A percentile compares a stretch with the other conserved stretches of the same genome.
Conservation (phyloP, 2,113 vertebrate species). For the Forbesichthys papilliferus region DNA sequence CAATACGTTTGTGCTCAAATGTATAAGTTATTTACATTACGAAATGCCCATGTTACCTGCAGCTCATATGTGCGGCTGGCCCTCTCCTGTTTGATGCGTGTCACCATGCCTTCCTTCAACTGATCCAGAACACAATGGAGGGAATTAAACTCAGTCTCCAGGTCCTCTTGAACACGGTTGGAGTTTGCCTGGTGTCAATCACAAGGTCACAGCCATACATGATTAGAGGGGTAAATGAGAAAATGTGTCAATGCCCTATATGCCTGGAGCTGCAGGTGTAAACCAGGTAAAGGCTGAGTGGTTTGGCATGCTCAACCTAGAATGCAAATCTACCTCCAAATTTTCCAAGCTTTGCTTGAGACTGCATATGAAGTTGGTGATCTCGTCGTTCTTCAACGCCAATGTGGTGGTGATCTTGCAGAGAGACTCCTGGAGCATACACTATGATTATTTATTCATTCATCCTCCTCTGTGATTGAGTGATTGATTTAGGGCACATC, state of each 20-base stretch:
- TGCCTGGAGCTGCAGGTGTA: too few species aligned
- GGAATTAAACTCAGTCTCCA: conserved; percentile 86
- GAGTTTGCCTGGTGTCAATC: conserved; percentile 80
- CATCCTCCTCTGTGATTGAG: too few species aligned
- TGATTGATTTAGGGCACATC: too few species aligned
- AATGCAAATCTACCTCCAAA: conserved; percentile 77
- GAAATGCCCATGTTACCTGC: conserved; percentile 72
- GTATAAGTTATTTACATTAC: background rate
- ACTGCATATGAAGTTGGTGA: conserved; percentile 89
- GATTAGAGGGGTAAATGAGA: too few species aligned
- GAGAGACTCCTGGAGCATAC: conserved; percentile 81
- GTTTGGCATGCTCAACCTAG: background rate
- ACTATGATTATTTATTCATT: background rate
- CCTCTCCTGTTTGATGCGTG: conserved; percentile 91
- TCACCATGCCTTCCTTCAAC: conserved; percentile 90
- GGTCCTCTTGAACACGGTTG: conserved; percentile 82
- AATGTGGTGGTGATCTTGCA: conserved; percentile 89
- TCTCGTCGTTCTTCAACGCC: conserved; percentile 93
- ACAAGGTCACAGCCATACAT: background rate
- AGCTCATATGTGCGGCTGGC: conserved; percentile 90
- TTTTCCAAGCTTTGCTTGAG: conserved; percentile 90
- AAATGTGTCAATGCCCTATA: too few species aligned
- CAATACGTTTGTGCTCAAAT: background rate
- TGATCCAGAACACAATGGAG: conserved; percentile 85
- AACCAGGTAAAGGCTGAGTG: too few species aligned